Conservation (phyloP, 2,888 invertebrate genomes). For the Lepidocyrtoides sp. region DNA sequence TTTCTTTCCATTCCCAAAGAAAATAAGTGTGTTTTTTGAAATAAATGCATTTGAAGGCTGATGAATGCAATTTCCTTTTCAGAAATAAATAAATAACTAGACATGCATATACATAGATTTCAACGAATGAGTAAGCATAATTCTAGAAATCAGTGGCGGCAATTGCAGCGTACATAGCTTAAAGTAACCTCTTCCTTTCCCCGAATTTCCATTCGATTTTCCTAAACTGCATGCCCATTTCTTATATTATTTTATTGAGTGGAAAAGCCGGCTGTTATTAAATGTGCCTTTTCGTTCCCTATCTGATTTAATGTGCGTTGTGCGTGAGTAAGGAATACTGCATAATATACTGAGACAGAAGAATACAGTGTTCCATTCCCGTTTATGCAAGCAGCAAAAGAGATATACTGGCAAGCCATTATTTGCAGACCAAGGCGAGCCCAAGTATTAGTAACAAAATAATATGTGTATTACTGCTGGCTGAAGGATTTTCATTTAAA, state of each 20-base stretch:
- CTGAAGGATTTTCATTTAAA: background rate
- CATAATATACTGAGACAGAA: background rate
- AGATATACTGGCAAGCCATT: slow-evolving; percentile 5
- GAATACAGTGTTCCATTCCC: background rate
- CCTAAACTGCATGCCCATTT: background rate
- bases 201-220: background rate
- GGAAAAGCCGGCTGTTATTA: slow-evolving; percentile 43
- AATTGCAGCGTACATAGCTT: slow-evolving; percentile 38
- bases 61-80: background rate
- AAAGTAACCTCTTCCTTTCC: background rate
- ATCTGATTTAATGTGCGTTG: slow-evolving; percentile 30
- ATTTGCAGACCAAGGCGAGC: slow-evolving; percentile 41
- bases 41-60: slow-evolving; percentile 43
- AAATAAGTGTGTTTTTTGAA: background rate
- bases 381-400: background rate
- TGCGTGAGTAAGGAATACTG: slow-evolving; percentile 6
- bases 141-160: background rate
- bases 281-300: slow-evolving; percentile 24
- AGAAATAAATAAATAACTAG: background rate
- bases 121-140: no score
- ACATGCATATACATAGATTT: no score
- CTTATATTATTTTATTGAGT: slow-evolving; percentile 50
- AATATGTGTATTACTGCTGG: background rate
- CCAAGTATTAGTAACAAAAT: background rate
- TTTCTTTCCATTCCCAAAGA: background rate